Percentiles rank a stretch among this genome's conserved stretches.
These are phyloP conservation scores for Norana najaformis DNA, from an alignment of 2,888 invertebrate species.

Conservation along the genomic window DNA sequence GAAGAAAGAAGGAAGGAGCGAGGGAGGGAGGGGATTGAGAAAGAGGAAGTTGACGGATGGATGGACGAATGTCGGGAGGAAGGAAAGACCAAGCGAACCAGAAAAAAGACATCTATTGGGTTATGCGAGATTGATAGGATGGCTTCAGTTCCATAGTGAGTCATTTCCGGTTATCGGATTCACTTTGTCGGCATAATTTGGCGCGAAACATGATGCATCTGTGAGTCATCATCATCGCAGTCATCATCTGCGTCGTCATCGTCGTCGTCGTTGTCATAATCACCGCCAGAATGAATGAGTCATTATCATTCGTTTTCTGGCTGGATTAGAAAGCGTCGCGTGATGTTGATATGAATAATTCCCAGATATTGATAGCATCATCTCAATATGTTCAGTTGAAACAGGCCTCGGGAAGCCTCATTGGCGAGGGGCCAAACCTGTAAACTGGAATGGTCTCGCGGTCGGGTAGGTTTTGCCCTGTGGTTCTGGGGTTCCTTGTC, in stretches of 20 bases:
- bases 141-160: not conserved
- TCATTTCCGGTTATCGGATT: not conserved
- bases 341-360: not conserved
- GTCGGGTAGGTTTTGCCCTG: too few species aligned
- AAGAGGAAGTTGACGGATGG: too few species aligned
- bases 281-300: not conserved
- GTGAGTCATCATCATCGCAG: not conserved
- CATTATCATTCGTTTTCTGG: not conserved
- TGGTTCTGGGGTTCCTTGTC: too few species aligned
- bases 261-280: not conserved
- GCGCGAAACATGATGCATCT: not conserved
- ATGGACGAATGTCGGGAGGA: too few species aligned
- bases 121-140: not conserved
- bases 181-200: not conserved
- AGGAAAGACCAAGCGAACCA: too few species aligned
- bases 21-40: too few species aligned
- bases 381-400: not conserved
- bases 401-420: too few species aligned
- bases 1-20: too few species aligned
- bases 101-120: too few species aligned
- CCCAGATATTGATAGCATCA: not conserved
- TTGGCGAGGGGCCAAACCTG: too few species aligned
- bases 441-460: too few species aligned
- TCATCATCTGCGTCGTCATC: not conserved
- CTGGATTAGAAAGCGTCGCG: not conserved